Evolutionary conservation across 1,140 invertebrate species (phyloP), one percentile per base, ranked within the genome.

Genomic region (Euschistus heros): DNA sequence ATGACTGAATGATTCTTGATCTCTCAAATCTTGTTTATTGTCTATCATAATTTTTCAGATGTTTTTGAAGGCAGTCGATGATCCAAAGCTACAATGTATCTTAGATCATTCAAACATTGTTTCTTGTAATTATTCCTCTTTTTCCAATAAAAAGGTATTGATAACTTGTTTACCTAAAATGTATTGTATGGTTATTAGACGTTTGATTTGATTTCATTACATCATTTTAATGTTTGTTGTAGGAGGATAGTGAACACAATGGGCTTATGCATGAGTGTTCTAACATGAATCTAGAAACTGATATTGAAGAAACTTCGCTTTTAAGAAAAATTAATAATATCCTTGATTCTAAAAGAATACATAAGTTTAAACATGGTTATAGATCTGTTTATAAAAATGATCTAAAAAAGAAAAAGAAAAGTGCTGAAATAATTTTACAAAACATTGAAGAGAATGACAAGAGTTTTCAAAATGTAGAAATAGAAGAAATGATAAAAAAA

Each of bases 191-290:
- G 7, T 30, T 30, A n/a, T 30, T 30, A 2, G 27, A 30, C 27
- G 7, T 30, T 30, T 30, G 7, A 7, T 30, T n/a, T n/a, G n/a
- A n/a, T 37, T 37, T 37, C 13, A 13, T 37, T 6, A 1, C 13
- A 13, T 37, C 5, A 37, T 37, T 10, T 27, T 24, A 62, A 7
- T 54, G 6, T 47, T 54, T 50, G 55, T 64, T 63, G 8, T 18
- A 64, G 63, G 63, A 59, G n/a, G 24, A 64, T 18, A 17, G 50
- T 30, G 63, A 37, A 47, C 18, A 37, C 3, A 37, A 24, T 18
- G 18, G 13, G 1, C 17, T 65, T 1, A 68, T 68, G 52, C 62
- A 65, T 59, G 44, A 68, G 17, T 65, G 63, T 63, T 52, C 63
- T 4, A 65, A 60, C 47, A 47, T 68, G 27, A 63, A 37, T 20